Conservation (phyloP, 2,888 invertebrate species). For the Eilema caniola region DNA sequence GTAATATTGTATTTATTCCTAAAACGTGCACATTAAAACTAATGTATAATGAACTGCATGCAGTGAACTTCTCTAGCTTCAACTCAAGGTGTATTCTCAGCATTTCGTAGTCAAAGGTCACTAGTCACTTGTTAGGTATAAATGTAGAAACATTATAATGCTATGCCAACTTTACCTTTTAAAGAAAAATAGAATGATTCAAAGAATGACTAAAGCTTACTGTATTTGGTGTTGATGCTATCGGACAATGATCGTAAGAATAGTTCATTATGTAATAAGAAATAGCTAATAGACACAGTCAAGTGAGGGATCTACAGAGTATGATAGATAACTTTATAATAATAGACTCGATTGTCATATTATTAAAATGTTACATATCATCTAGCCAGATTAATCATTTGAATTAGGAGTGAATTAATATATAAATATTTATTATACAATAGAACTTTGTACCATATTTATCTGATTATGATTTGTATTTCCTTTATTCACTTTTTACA, state of each 20-base stretch:
- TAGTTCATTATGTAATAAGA: neutral
- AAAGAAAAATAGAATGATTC: neutral
- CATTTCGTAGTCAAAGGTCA: neutral
- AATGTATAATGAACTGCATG: conserved; percentile 10
- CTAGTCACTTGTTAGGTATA: neutral
- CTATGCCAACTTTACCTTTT: conserved; percentile 6
- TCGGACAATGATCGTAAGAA: neutral
- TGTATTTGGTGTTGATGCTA: conserved; percentile 4
- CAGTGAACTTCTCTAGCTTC: conserved; percentile 1
- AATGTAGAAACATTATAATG: neutral
- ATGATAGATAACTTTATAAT: neutral
- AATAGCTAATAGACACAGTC: neutral
- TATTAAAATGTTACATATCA: neutral
- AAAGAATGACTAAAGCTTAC: neutral
- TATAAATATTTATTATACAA: neutral
- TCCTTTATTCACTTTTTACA: too few relatives aligned
- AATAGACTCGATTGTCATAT: neutral
- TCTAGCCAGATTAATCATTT: neutral
- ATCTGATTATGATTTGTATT: neutral
- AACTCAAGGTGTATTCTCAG: neutral
- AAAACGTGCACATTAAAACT: neutral
- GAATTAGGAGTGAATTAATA: neutral
- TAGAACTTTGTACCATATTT: neutral
- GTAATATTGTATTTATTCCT: neutral
- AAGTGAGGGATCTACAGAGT: neutral